Evolutionary conservation across 2,888 invertebrate species (phyloP).

Genomic region (Melangyna quadrimaculata): DNA sequence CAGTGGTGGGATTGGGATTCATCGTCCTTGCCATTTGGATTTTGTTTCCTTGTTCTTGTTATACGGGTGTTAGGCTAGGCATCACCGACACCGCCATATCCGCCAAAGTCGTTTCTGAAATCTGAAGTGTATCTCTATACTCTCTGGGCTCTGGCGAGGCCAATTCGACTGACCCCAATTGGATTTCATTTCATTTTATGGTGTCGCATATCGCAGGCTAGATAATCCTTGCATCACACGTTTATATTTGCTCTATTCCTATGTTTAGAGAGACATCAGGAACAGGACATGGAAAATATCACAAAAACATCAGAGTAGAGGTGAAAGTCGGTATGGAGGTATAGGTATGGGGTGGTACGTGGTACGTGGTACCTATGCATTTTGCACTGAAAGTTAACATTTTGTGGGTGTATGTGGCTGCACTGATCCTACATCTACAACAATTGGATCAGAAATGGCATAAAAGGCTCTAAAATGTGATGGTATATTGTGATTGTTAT

Average conservation of each 20-base stretch:
- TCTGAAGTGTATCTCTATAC: neutral
- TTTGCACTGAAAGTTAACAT: constrained; percentile 59
- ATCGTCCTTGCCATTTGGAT: constrained; percentile 56
- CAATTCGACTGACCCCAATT: constrained; percentile 67
- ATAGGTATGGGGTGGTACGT: no score
- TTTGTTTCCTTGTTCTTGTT: constrained; percentile 67
- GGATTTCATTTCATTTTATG: constrained; percentile 71
- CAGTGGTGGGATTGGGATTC: neutral
- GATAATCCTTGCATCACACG: constrained; percentile 61
- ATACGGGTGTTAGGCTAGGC: constrained; percentile 10
- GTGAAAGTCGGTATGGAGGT: constrained; percentile 39
- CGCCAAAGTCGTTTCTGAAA: neutral
- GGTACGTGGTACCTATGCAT: no score
- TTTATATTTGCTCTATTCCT: constrained; percentile 32
- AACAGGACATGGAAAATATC: constrained; percentile 24
- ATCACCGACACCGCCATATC: neutral
- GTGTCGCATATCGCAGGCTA: constrained; percentile 64
- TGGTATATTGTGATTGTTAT: constrained; percentile 53
- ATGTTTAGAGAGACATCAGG: neutral
- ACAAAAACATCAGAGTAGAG: constrained; percentile 9
- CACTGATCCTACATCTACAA: neutral
- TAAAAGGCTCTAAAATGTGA: constrained; percentile 61
- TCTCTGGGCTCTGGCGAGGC: constrained; percentile 33
- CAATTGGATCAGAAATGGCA: constrained; percentile 44
- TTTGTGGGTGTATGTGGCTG: constrained; percentile 40